These are phyloP conservation scores for Melitaea cinxia DNA, from an alignment of 1,140 invertebrate species.

Conservation along the genomic window DNA sequence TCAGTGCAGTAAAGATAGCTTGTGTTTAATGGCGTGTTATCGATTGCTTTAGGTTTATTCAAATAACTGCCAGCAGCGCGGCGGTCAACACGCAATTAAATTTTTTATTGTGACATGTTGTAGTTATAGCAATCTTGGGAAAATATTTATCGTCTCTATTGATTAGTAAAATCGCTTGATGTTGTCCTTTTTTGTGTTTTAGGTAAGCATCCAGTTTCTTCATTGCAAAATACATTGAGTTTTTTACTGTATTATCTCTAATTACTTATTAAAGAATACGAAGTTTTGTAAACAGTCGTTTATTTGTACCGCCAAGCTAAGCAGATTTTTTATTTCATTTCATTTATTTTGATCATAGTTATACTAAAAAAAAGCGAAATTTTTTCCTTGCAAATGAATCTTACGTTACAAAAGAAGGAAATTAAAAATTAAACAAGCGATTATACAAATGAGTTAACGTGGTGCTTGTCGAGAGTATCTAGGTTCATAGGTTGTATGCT, in stretches of 20 bases:
- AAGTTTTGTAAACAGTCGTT: no score
- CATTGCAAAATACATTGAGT: no score
- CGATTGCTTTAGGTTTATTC: slow-evolving; percentile 31
- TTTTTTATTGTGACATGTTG: slow-evolving; percentile 12
- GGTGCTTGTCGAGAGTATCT: not conserved
- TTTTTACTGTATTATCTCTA: no score
- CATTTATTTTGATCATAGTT: no score
- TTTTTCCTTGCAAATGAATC: not conserved
- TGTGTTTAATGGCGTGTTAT: slow-evolving; percentile 18
- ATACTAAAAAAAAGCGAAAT: not conserved
- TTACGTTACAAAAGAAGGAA: not conserved
- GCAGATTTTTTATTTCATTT: no score
- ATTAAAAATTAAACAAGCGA: not conserved
- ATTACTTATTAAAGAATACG: no score
- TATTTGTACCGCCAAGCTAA: no score
- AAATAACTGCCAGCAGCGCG: slow-evolving; percentile 28
- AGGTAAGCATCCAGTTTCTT: no score
- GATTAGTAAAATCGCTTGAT: not conserved
- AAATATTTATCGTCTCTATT: not conserved
- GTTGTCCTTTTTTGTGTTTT: not conserved
- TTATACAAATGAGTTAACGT: slow-evolving; percentile 11
- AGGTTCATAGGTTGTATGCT: not conserved
- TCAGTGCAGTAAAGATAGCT: slow-evolving; percentile 18
- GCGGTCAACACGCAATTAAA: slow-evolving; percentile 25
- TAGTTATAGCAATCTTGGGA: not conserved